Evolutionary conservation across 2,797 vertebrate genomes (phyloP).

Genomic region (Scleropages formosus): DNA sequence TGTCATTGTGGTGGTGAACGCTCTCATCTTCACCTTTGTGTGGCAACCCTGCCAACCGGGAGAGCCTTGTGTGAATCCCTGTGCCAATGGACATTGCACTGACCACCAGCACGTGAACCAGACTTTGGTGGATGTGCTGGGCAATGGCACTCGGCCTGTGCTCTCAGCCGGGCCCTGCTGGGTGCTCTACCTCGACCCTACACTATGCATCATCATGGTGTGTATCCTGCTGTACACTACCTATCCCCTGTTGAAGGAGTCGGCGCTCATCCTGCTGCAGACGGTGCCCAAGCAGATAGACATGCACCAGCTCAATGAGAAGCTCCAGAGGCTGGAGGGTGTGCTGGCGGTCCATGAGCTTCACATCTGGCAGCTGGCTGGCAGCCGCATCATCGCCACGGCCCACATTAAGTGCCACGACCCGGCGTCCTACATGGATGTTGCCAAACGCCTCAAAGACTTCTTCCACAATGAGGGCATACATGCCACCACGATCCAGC

Average conservation of each 20-base stretch:
- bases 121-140: conserved; percentile 56
- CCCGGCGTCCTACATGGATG: conserved; percentile 92
- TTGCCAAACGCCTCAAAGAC: conserved; percentile 94
- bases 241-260: conserved; percentile 94
- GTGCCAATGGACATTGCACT: conserved; percentile 68
- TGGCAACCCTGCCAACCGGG: conserved; percentile 79
- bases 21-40: conserved; percentile 83
- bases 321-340: conserved; percentile 80
- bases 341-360: conserved; percentile 94
- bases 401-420: conserved; percentile 97
- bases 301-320: conserved; percentile 82
- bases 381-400: conserved; percentile 95
- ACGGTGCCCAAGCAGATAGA: conserved; percentile 98
- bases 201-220: conserved; percentile 93
- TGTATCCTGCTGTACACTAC: conserved; percentile 93
- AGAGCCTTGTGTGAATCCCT: conserved; percentile 76
- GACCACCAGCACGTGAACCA: conserved; percentile 67
- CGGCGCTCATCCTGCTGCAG: conserved; percentile 95
- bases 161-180: conserved; percentile 83
- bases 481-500: conserved; percentile 97
- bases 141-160: conserved; percentile 36
- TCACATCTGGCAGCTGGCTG: conserved; percentile 96
- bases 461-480: conserved; percentile 96
- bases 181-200: conserved; percentile 94
- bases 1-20: conserved; percentile 92